Evolutionary conservation across 2,888 invertebrate genomes (phyloP).

Genomic region (Falcaria lacertinaria): DNA sequence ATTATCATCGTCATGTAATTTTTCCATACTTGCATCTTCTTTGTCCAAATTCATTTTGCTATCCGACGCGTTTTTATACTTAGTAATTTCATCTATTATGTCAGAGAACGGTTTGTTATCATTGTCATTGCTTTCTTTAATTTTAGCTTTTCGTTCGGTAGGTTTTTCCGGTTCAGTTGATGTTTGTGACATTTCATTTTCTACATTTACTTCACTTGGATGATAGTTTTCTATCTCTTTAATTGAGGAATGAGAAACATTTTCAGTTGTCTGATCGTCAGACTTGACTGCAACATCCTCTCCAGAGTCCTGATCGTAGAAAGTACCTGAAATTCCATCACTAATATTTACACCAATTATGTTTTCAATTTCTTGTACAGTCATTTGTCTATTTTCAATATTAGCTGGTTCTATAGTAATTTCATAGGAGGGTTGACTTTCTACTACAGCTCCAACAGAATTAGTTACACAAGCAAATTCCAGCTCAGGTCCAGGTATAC

Average conservation of each 20-base stretch:
- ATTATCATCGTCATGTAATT: constrained; percentile 18
- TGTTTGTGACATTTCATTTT: not conserved
- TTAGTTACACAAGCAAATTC: constrained; percentile 67
- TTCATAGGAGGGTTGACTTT: constrained; percentile 11
- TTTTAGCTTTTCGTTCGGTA: constrained; percentile 3
- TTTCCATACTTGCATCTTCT: constrained; percentile 6
- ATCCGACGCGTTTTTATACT: constrained; percentile 31
- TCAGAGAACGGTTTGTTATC: constrained; percentile 37
- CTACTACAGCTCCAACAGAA: constrained; percentile 22
- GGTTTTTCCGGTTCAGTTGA: constrained; percentile 10
- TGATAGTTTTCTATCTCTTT: not conserved
- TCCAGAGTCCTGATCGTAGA: not conserved
- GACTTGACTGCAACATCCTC: not conserved
- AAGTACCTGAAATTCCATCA: not conserved
- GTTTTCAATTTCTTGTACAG: constrained; percentile 7
- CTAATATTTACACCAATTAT: constrained; percentile 11
- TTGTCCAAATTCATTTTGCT: constrained; percentile 20
- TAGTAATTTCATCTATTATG: constrained; percentile 32
- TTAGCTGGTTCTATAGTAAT: constrained; percentile 9
- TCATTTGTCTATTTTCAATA: constrained; percentile 11
- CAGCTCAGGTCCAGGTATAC: constrained; percentile 68
- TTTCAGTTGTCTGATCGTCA: not conserved
- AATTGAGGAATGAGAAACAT: not conserved
- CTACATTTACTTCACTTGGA: not conserved
- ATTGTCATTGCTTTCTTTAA: constrained; percentile 13